Base-by-base conservation (phyloP, 2,113 vertebrate genomes). In the Octodon degus region DNA sequence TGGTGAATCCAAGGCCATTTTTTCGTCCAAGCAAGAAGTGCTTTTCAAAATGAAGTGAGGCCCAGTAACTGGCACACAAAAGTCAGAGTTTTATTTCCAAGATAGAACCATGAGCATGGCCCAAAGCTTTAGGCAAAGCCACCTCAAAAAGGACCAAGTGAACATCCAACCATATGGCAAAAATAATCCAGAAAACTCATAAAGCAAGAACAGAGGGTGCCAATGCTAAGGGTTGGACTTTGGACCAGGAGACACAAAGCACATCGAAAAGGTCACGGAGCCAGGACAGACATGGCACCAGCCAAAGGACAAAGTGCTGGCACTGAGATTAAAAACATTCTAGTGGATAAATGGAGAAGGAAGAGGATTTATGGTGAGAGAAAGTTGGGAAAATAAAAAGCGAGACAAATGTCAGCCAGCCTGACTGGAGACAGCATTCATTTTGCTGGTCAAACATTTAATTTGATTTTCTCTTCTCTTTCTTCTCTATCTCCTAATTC, bases 351-450 rank as follows among this genome's bases (percentile, higher is more conserved):
- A 91, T 89, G 86, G 37, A 43, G 72, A 88, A 37, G 43, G 74
- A 14, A 84, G 79, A 88, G 85, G 97, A 97, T 96, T 96, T 93
- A 97, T 96, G 93, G 86, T 86, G 94, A 90, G 83, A 93, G 62
- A 96, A 96, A 96, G 91, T 87, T 93, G 62, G 87, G 96, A 89
- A 97, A 97, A 95, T 86, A 47, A 96, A 97, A 94, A 89, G 91
- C 47, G 10, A 95, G 93, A 82, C 90, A 60, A 93, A 86, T 32
- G 62, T 20, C 89, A 89, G 93, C 83, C 92, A 93, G 93, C 53
- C 89, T 25, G 72, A 25, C 89, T 83, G 93, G 93, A 93, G 91
- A 96, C 74, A 90, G 93, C 22, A 37, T 67, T 94, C 97, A 53
- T 91, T 97, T 85, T 94, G 87, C 86, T 80, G 70, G 85, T 79